A percentile compares a stretch with the other conserved stretches of the same genome.
Conservation (phyloP, 2,113 vertebrate genomes). For the Prionailurus bengalensis region DNA sequence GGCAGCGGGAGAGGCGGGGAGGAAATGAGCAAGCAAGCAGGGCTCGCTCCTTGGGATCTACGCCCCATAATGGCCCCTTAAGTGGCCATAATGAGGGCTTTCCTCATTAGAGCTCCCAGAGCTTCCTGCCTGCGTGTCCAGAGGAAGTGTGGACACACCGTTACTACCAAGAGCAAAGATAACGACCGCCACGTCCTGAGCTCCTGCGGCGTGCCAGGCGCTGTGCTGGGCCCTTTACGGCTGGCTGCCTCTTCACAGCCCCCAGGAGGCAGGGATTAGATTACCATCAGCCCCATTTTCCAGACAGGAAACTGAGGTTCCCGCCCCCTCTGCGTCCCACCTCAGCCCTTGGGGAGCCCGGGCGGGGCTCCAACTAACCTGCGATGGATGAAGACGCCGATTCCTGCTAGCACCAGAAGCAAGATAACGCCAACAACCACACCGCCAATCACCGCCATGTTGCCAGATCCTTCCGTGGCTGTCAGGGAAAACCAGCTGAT, state of each 20-base stretch:
- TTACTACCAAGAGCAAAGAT: background rate
- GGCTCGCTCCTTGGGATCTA: background rate
- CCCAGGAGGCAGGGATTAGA: background rate
- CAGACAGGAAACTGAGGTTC: background rate
- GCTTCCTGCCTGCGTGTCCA: background rate
- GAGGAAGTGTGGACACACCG: background rate
- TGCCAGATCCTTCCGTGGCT: constrained; percentile 83
- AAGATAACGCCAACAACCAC: constrained; percentile 78
- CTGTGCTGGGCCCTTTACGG: background rate
- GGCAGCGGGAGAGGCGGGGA: background rate
- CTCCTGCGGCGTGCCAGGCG: fast-evolving
- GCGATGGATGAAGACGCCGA: constrained; percentile 89
- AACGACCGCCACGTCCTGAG: fast-evolving
- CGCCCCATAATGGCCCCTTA: background rate
- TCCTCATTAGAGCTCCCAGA: background rate
- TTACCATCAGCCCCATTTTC: background rate
- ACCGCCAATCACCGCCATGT: constrained; percentile 86
- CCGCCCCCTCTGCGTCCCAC: background rate
- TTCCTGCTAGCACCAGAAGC: constrained; percentile 87
- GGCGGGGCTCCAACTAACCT: constrained; percentile 78
- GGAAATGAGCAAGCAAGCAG: background rate
- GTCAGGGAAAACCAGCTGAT: background rate
- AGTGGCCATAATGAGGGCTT: background rate
- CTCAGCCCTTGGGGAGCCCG: background rate
- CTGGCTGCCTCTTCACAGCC: fast-evolving